Evolutionary conservation across 2,113 vertebrate species (phyloP), one percentile per base, ranked within the genome.

Genomic region (Pagrus major): DNA sequence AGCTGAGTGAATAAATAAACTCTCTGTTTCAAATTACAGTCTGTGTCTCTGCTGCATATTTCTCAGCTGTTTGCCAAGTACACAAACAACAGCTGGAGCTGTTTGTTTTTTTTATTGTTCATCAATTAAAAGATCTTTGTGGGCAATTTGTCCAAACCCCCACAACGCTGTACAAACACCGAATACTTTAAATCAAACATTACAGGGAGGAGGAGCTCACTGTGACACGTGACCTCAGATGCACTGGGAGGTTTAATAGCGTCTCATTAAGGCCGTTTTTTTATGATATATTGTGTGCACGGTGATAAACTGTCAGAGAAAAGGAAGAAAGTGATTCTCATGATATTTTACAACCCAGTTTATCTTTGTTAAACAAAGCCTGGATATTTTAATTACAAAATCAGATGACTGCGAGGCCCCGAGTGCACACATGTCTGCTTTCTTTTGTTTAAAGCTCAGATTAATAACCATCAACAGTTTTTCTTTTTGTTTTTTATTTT

Each of bases 41-140:
- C 69, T 55, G 29, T 75, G 25, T 71, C 66, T 76, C 46, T 55
- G 29, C 33, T 21, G 47, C 18, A 65, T 46, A 33, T 56, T 78
- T 68, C 46, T 39, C 51, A 65, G 54, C n/a, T 20, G 21, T 76
- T 84, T 71, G 71, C 75, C 71, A 80, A 84, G 60, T 52, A 49
- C 16, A 52, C 86, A 88, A 83, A 85, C 64, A 78, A 71, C 81
- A 86, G 58, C 63, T 72, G 66, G 14, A 61, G 41, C 14, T 65
- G 73, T 68, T 79, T 88, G 52, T 88, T 84, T 86, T n/a, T n/a
- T n/a, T 67, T 67, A 51, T 44, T 77, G 35, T 72, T 61, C 35
- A 66, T 87, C 70, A 69, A 44, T 29, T 31, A 65, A 46, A 68
- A 14, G 61, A 51, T 2, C 35, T 66, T 37, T 79, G 54, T 4